phyloP scores from a whole-genome alignment of 2,888 invertebrate species.

The Heteromyza rotundicornis region DNA sequence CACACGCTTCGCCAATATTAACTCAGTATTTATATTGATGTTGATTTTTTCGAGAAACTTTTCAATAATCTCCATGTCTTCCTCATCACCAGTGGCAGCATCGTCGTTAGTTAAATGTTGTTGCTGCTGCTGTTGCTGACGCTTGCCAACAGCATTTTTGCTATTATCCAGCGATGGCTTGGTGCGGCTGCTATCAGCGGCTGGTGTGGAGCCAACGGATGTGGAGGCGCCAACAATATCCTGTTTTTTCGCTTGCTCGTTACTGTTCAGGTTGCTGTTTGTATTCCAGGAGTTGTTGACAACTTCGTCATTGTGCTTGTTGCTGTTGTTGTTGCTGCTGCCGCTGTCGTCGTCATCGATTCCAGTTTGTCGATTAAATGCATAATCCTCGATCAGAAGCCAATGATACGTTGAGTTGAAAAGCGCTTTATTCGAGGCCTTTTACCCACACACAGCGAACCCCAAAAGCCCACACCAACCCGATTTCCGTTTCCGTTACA shows the following conservation, averaged over 20 bases:
- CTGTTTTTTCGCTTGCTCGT: slow-evolving; percentile 6
- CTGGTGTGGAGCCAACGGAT: slow-evolving; percentile 24
- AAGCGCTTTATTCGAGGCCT: slow-evolving; percentile 61
- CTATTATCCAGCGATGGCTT: slow-evolving; percentile 24
- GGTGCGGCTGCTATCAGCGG: slow-evolving; percentile 24
- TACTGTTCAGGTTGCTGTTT: slow-evolving; percentile 17
- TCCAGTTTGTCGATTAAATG: slow-evolving; percentile 44
- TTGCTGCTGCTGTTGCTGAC: slow-evolving; percentile 13
- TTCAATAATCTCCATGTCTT: slow-evolving; percentile 55
- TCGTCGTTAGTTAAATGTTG: slow-evolving; percentile 6
- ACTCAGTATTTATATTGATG: slow-evolving; percentile 62
- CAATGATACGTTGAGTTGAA: slow-evolving; percentile 62
- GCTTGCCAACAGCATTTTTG: slow-evolving; percentile 21
- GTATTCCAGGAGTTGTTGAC: slow-evolving; percentile 11
- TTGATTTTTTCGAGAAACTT: slow-evolving; percentile 59
- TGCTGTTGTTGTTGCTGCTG: neutral
- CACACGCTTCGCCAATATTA: slow-evolving; percentile 58
- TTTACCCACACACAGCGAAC: slow-evolving; percentile 15
- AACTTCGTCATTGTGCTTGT: slow-evolving; percentile 25
- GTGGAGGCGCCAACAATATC: neutral
- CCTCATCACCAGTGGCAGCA: slow-evolving; percentile 28
- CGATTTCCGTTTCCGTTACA: neutral
- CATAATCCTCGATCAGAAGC: slow-evolving; percentile 62
- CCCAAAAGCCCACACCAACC: neutral
- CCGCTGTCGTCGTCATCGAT: slow-evolving; percentile 33